Base-by-base conservation (phyloP, 1,140 invertebrate genomes). In the Phocides pigmalion region DNA sequence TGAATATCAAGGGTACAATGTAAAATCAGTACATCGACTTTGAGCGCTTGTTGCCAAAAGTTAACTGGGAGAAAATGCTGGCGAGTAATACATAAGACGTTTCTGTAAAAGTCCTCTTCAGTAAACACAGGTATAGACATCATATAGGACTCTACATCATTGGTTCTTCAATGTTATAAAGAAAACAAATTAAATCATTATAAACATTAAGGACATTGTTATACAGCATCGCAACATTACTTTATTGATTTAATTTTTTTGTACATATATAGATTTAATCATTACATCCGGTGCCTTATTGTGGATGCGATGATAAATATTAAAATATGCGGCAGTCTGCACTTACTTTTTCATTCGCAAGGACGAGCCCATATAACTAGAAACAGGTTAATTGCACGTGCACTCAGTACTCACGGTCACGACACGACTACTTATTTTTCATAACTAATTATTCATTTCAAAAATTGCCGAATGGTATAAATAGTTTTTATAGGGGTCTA, bases 331-430 rank as follows among this genome's bases (percentile, higher is more conserved):
- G 46, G 46, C 20, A 49, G 46, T 49, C 28, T 28, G 46, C 46
- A 47, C 8, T 49, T 49, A 49, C 22, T 49, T 49, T 28, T 49
- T 49, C 46, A 22, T 49, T 49, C 19, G 49, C 50, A 64, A 56
- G 51, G 62, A 25, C 46, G 20, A 49, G 22, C 20, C 32, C 42
- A 65, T 53, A 65, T 65, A 56, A 39, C 44, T 56, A 25, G 46
- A 65, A 58, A 59, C 53, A 46, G 63, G 63, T 65, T 65, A 65
- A 65, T 65, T 59, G 37, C 44, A 14, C 20, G 25, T 51, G 16
- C 12, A 39, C 28, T 50, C 25, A 50, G 28, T 42, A 12, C 28
- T 32, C 17, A 44, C 49, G 61, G 17, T 44, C 11, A 49, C 35
- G n/a, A 22, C n/a, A 39, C 35, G 28, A 32, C 25, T 49, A 63